Base-by-base conservation (phyloP, 2,888 invertebrate species). In the Trichogramma dendrolimi region DNA sequence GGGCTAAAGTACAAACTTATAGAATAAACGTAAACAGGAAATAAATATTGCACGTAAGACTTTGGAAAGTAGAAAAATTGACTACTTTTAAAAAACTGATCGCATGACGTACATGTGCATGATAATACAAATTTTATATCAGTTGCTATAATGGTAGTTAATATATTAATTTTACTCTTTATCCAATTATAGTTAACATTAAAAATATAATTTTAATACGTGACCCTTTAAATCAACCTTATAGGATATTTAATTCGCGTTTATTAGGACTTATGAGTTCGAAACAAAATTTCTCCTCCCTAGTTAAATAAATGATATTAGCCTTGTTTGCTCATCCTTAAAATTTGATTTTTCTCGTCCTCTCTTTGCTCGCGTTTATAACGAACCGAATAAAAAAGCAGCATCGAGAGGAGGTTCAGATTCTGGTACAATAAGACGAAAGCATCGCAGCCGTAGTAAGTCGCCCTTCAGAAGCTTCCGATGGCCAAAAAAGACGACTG, bases 391-490 rank as follows among this genome's bases (percentile, higher is more conserved):
- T 44, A 51, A 42, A 39, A 39, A 66, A 62, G 63, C 76, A 76
- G 77, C 76, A 72, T 75, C 75, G 49, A 75, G 74, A 71, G 77
- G 73, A 67, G 73, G 76, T 67, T 76, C 77, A 55, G 78, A 78
- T 66, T 75, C 77, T 61, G 77, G 78, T 71, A 75, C 77, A 53
- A 70, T 77, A 69, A 77, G 74, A 68, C 79, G 79, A 70, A 91
- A 91, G 86, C 87, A 90, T 79, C 87, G 92, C 71, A 92, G 94
- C 73, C 88, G 94, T 75, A 94, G 94, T 84, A 94, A 94, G 84
- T 94, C 94, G 74, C 94, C 94, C 67, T 94, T 94, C 87, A 85
- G 93, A 79, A 93, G 92, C 83, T 93, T 93, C 86, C 86, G 93
- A 69, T 93, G 92, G 92, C 27, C 27, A 27, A 90, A 90, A 83